Percentiles rank a stretch among this genome's conserved stretches.
Conservation (phyloP, 1,140 invertebrate genomes). For the Pseudomyrmex cubaensis region DNA sequence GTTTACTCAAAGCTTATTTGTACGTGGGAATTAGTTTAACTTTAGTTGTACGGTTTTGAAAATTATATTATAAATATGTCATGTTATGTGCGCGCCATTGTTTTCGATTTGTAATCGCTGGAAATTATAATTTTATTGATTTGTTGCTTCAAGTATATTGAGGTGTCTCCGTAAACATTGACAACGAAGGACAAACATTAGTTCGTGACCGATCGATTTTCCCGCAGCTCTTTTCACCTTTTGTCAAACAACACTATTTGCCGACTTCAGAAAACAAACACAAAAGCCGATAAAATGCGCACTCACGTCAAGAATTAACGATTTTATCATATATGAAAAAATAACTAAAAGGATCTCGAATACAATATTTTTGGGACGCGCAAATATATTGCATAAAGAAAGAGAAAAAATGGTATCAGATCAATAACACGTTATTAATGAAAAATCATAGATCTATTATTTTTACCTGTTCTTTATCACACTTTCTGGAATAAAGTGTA, state of each 20-base stretch:
- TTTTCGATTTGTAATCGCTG: not conserved
- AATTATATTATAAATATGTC: no score
- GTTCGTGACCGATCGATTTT: constrained; percentile 44
- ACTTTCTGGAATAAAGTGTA: no score
- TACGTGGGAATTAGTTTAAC: not conserved
- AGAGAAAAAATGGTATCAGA: no score
- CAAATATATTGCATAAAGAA: not conserved
- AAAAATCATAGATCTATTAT: no score
- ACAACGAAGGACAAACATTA: constrained; percentile 55
- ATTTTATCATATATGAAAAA: not conserved
- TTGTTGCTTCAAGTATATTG: not conserved
- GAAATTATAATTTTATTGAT: constrained; percentile 1
- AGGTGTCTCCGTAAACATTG: constrained; percentile 10
- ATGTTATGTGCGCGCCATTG: not conserved
- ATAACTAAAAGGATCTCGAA: not conserved
- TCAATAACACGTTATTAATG: no score
- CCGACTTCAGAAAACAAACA: constrained; percentile 20
- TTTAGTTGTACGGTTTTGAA: not conserved
- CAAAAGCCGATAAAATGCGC: constrained; percentile 14
- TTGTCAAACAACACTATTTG: not conserved
- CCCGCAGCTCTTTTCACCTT: not conserved
- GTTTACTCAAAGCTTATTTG: constrained; percentile 6
- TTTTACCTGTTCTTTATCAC: no score
- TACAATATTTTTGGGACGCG: not conserved
- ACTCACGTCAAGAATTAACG: not conserved